phyloP scores from a whole-genome alignment of 2,888 invertebrate genomes.

The Drosophila phalerata region DNA sequence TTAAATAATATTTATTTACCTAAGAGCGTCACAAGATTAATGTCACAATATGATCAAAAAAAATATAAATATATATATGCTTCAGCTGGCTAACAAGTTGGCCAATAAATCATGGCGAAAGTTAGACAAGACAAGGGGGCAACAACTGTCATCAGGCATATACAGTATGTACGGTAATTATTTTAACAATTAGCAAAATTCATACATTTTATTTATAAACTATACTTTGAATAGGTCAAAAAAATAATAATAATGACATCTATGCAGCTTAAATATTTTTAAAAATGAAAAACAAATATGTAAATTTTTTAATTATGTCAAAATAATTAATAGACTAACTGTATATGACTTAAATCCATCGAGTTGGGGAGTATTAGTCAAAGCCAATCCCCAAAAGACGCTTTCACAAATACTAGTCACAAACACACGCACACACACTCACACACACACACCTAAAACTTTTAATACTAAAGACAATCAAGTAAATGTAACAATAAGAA shows the following conservation, averaged over 20 bases:
- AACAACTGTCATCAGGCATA: slow-evolving; percentile 59
- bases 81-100: slow-evolving; percentile 61
- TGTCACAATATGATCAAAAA: slow-evolving; percentile 49
- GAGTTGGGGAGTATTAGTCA: slow-evolving; percentile 46
- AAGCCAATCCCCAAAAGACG: slow-evolving; percentile 39
- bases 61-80: not conserved
- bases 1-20: slow-evolving; percentile 71
- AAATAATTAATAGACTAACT: not conserved
- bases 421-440: slow-evolving; percentile 1
- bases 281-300: not conserved
- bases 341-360: slow-evolving; percentile 41
- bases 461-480: slow-evolving; percentile 40
- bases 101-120: slow-evolving; percentile 79
- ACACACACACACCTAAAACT: not conserved
- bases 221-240: too few species aligned
- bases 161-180: slow-evolving; percentile 9
- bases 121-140: slow-evolving; percentile 44
- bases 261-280: not conserved
- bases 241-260: too few species aligned
- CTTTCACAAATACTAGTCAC: slow-evolving; percentile 49
- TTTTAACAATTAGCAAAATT: not conserved
- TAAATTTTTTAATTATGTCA: not conserved
- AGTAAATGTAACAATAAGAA: slow-evolving; percentile 65
- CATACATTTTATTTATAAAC: too few species aligned
- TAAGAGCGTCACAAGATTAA: slow-evolving; percentile 63